Evolutionary conservation across 2,113 vertebrate species (phyloP).

Genomic region (Willisornis vidua): DNA sequence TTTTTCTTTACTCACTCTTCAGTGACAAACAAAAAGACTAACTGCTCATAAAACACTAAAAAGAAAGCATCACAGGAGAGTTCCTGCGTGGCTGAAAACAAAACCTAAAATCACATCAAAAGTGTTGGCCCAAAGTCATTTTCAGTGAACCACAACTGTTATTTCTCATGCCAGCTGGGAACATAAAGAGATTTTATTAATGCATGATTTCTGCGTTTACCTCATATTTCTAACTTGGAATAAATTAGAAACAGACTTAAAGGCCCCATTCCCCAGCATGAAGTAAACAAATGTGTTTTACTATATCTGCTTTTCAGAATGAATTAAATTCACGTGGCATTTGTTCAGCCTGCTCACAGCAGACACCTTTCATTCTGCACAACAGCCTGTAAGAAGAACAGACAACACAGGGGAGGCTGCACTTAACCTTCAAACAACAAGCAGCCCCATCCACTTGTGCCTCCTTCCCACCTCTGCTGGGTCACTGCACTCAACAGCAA

Average conservation of each 20-base stretch:
- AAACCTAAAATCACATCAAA: slow-evolving; percentile 58
- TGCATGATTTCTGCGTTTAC: slow-evolving; percentile 52
- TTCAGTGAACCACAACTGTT: slow-evolving; percentile 61
- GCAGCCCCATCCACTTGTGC: not conserved
- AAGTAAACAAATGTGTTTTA: slow-evolving; percentile 74
- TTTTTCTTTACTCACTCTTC: not conserved
- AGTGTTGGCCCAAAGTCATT: slow-evolving; percentile 52
- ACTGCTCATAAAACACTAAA: slow-evolving; percentile 38
- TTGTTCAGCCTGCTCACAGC: slow-evolving; percentile 71
- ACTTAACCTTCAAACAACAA: not conserved
- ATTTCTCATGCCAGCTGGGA: slow-evolving; percentile 59
- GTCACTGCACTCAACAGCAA: not conserved
- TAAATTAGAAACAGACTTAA: slow-evolving; percentile 73
- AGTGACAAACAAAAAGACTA: slow-evolving; percentile 26
- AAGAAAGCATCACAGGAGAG: slow-evolving; percentile 22
- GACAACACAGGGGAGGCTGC: not conserved
- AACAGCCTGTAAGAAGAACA: slow-evolving; percentile 73
- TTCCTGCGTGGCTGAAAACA: slow-evolving; percentile 57
- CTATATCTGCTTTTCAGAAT: slow-evolving; percentile 66
- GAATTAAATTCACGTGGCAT: slow-evolving; percentile 74
- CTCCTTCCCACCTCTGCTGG: not conserved
- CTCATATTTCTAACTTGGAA: slow-evolving; percentile 58
- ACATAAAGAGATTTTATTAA: slow-evolving; percentile 58
- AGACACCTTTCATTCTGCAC: slow-evolving; percentile 77
- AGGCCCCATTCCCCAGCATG: slow-evolving; percentile 60